Conservation (phyloP, 2,888 invertebrate species). For the Plagodis dolabraria region DNA sequence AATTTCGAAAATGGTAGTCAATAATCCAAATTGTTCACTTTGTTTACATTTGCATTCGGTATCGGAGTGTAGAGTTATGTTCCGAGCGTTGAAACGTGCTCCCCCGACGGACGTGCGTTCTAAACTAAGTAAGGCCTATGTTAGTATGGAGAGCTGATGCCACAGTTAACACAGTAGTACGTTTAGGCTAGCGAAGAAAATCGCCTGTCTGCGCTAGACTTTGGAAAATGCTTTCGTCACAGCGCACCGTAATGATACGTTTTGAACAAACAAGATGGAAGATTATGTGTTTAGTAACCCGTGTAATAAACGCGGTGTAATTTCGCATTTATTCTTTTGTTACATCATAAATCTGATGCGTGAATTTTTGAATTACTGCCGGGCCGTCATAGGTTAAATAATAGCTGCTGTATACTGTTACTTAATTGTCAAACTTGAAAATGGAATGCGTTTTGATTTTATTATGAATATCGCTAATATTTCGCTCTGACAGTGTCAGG, state of each 20-base stretch:
- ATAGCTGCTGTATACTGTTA: not conserved
- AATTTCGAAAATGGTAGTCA: slow-evolving; percentile 5
- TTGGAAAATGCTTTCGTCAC: slow-evolving; percentile 73
- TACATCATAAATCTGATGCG: slow-evolving; percentile 22
- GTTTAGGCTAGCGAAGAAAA: slow-evolving; percentile 30
- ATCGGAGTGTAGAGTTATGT: slow-evolving; percentile 10
- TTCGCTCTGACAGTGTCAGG: slow-evolving; percentile 10
- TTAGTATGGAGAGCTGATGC: slow-evolving; percentile 8
- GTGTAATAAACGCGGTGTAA: slow-evolving; percentile 24
- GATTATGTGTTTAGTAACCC: slow-evolving; percentile 30
- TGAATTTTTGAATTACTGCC: slow-evolving; percentile 11
- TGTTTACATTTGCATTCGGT: slow-evolving; percentile 31
- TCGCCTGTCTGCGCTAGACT: slow-evolving; percentile 50
- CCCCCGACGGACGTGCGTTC: slow-evolving; percentile 14
- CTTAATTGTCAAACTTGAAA: not conserved
- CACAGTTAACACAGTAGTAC: slow-evolving; percentile 26
- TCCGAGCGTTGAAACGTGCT: slow-evolving; percentile 23
- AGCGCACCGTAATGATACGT: slow-evolving; percentile 33
- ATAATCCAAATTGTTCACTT: slow-evolving; percentile 21
- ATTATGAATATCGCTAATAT: too few relatives aligned
- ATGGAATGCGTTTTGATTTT: too few relatives aligned
- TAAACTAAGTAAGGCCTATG: slow-evolving; percentile 24
- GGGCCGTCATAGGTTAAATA: not conserved
- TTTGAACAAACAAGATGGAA: slow-evolving; percentile 34
- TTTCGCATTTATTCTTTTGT: slow-evolving; percentile 14